These are phyloP conservation scores for Hypsibius dujardini DNA, from an alignment of 1,140 invertebrate species.

Conservation along the genomic window DNA sequence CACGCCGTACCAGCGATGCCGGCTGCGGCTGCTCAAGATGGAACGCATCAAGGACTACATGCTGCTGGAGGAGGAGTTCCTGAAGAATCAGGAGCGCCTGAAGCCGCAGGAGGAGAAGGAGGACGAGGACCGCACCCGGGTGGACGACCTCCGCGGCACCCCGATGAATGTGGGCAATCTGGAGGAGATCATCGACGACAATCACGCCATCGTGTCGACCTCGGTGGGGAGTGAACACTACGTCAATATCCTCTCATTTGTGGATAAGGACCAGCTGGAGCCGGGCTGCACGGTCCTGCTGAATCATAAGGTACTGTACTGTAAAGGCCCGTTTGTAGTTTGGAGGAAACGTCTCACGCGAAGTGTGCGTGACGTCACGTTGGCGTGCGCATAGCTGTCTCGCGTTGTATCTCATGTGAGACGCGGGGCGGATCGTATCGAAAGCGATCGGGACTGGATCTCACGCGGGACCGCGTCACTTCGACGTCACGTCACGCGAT, in stretches of 20 bases:
- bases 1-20: constrained; percentile 88
- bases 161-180: constrained; percentile 99
- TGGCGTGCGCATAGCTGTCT: no score
- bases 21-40: constrained; percentile 79
- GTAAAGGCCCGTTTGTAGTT: no score
- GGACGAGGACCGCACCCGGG: constrained; percentile 80
- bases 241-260: constrained; percentile 96
- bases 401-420: no score
- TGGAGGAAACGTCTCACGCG: no score
- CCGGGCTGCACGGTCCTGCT: constrained; percentile 94
- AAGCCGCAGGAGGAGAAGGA: constrained; percentile 98
- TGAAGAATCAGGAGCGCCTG: constrained; percentile 87
- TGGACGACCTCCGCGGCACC: constrained; percentile 92
- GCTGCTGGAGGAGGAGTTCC: constrained; percentile 98
- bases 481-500: no score
- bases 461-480: no score
- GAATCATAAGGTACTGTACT: constrained; percentile 92
- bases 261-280: constrained; percentile 97
- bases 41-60: constrained; percentile 98
- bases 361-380: no score
- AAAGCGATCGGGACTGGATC: no score
- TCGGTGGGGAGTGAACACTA: constrained; percentile 99
- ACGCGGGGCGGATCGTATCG: no score
- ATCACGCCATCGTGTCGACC: constrained; percentile 98
- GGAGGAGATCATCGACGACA: constrained; percentile 99